These are phyloP conservation scores for Lasioglossum villosulum DNA, from an alignment of 2,888 invertebrate genomes.

Conservation along the genomic window DNA sequence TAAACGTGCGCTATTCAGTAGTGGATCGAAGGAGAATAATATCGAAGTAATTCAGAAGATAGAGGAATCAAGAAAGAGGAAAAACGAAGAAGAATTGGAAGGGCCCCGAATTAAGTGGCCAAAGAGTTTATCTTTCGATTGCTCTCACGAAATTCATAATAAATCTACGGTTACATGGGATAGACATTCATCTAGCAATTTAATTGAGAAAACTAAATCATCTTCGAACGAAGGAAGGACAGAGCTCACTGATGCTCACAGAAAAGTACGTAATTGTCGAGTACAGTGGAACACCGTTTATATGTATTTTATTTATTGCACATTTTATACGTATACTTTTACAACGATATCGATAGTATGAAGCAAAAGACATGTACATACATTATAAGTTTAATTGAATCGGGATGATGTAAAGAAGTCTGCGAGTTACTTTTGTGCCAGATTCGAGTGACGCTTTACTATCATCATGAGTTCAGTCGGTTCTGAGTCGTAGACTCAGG, in stretches of 20 bases:
- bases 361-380: neutral
- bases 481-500: neutral
- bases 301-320: neutral
- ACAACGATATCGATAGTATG: neutral
- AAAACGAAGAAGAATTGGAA: conserved; percentile 80
- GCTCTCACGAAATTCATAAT: conserved; percentile 73
- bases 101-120: conserved; percentile 79
- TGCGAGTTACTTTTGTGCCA: neutral
- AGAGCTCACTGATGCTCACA: conserved; percentile 88
- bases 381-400: neutral
- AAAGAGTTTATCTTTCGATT: conserved; percentile 87
- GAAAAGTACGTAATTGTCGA: conserved; percentile 85
- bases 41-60: conserved; percentile 45
- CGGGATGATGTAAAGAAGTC: neutral
- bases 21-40: conserved; percentile 79
- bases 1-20: conserved; percentile 89
- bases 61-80: conserved; percentile 79
- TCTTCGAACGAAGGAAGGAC: conserved; percentile 74
- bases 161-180: conserved; percentile 70
- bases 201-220: conserved; percentile 69
- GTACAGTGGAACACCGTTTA: neutral
- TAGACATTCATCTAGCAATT: conserved; percentile 75
- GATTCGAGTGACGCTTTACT: too few relatives aligned
- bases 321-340: neutral
- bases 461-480: neutral